These are phyloP conservation scores for Hofmannophila pseudospretella DNA, from an alignment of 2,888 invertebrate genomes.

Conservation along the genomic window DNA sequence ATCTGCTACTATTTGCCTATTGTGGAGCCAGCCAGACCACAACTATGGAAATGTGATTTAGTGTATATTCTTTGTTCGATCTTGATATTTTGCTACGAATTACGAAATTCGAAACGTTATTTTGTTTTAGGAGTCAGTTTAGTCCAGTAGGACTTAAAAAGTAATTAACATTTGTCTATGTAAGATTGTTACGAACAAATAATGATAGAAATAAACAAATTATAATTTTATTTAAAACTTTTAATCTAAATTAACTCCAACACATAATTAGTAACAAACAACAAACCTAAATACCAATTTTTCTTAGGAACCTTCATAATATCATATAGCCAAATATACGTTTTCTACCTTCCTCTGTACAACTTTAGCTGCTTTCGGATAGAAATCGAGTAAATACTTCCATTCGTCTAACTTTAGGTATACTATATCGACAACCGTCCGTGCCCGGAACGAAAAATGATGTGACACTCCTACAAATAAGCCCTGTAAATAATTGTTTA, in stretches of 20 bases:
- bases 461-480: constrained; percentile 71
- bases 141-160: no score
- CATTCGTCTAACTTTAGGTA: constrained; percentile 68
- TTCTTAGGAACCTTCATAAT: constrained; percentile 21
- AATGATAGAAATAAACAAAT: neutral
- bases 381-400: constrained; percentile 70
- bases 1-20: no score
- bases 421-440: constrained; percentile 71
- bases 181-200: no score
- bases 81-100: no score
- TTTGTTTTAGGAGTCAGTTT: no score
- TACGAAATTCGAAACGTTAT: no score
- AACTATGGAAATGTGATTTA: no score
- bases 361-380: constrained; percentile 59
- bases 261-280: constrained; percentile 3
- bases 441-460: constrained; percentile 74
- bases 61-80: no score
- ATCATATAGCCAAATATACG: constrained; percentile 63
- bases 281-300: constrained; percentile 3
- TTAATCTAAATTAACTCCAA: constrained; percentile 1
- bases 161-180: no score
- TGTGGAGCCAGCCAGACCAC: no score
- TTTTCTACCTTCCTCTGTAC: constrained; percentile 64
- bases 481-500: constrained; percentile 48
- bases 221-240: neutral